Evolutionary conservation across 2,888 invertebrate species (phyloP).

Genomic region (Atrina japonica): DNA sequence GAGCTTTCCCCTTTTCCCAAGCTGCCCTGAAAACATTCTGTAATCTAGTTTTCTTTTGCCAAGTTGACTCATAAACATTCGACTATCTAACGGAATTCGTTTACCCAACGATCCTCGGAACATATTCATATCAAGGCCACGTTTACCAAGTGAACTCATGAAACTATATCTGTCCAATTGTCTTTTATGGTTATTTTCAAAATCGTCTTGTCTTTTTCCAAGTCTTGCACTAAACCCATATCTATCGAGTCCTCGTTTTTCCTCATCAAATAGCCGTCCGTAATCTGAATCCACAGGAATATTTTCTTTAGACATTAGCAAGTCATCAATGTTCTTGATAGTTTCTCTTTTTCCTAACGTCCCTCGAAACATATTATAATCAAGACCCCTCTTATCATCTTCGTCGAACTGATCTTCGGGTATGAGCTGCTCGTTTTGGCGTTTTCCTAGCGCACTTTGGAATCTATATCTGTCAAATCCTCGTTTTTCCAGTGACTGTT

Average conservation of each 20-base stretch:
- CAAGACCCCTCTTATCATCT: conserved; percentile 12
- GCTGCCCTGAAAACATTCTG: conserved; percentile 11
- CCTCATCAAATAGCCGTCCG: neutral
- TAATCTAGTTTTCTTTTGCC: conserved; percentile 3
- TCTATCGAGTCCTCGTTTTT: conserved; percentile 8
- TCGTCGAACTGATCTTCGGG: conserved; percentile 4
- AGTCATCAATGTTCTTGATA: neutral
- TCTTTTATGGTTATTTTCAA: neutral
- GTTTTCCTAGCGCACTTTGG: conserved; percentile 12
- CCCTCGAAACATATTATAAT: conserved; percentile 8
- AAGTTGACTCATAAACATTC: conserved; percentile 3
- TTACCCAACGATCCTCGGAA: conserved; percentile 19
- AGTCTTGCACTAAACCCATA: conserved; percentile 15
- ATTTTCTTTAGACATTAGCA: no score
- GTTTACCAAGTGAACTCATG: neutral
- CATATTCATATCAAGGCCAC: conserved; percentile 14
- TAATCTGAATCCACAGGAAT: no score
- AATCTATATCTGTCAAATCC: conserved; percentile 15
- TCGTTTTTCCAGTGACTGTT: conserved; percentile 23
- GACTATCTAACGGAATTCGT: neutral
- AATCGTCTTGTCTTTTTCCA: conserved; percentile 5
- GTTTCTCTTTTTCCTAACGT: conserved; percentile 16
- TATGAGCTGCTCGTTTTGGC: conserved; percentile 11
- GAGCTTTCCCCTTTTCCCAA: conserved; percentile 13
- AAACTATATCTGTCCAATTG: conserved; percentile 4